Evolutionary conservation across 30 jellyfish, hydroid and myxozoan species (phyloP).

Genomic region (Chrysaora quinquecirrha): DNA sequence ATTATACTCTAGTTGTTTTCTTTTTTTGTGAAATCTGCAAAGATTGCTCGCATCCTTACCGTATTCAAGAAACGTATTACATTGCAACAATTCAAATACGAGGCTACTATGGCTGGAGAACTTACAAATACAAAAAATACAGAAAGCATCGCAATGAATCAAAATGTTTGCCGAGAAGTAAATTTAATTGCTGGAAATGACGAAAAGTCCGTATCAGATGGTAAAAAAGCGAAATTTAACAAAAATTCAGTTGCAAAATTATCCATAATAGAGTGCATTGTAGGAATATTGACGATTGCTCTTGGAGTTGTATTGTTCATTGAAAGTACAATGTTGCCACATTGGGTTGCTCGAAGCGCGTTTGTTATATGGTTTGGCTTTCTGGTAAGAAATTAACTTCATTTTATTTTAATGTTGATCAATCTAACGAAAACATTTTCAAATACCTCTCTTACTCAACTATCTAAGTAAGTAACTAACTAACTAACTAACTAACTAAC

Average conservation of each 20-base stretch:
- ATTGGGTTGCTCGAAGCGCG: slow-evolving; percentile 5
- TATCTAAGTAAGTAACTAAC: too few species aligned
- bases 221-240: neutral
- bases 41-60: too few species aligned
- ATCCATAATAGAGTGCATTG: neutral
- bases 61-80: too few species aligned
- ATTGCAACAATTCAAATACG: too few species aligned
- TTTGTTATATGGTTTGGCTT: neutral
- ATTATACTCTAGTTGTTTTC: too few species aligned
- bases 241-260: neutral
- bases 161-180: neutral
- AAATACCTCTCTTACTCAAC: too few species aligned
- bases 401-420: too few species aligned
- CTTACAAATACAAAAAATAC: neutral
- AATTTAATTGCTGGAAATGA: neutral
- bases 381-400: too few species aligned
- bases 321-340: neutral
- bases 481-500: too few species aligned
- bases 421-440: too few species aligned
- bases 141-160: neutral
- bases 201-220: neutral
- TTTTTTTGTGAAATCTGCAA: too few species aligned
- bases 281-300: neutral
- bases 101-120: neutral
- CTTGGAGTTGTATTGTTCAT: neutral